Evolutionary conservation across 1,140 invertebrate species (phyloP).

Genomic region (Charaxes varanes): DNA sequence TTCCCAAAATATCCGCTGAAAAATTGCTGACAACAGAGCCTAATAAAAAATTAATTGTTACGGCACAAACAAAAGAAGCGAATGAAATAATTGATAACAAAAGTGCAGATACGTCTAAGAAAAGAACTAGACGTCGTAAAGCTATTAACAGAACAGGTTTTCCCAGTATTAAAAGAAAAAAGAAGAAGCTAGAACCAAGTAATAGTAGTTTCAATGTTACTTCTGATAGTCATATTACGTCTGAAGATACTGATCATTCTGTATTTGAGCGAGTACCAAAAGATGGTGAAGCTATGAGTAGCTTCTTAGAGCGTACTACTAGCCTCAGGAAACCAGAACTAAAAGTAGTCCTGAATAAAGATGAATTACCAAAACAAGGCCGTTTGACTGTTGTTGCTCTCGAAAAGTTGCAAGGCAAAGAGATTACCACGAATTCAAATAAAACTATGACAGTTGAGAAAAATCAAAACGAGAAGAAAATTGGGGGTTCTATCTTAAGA

Average conservation of each 20-base stretch:
- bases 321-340: slow-evolving; percentile 62
- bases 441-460: slow-evolving; percentile 28
- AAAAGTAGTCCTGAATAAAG: slow-evolving; percentile 67
- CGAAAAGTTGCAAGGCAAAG: slow-evolving; percentile 75
- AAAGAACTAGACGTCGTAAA: slow-evolving; percentile 83
- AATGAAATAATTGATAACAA: slow-evolving; percentile 36
- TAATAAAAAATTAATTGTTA: slow-evolving; percentile 39
- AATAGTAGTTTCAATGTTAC: slow-evolving; percentile 28
- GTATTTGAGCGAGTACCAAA: slow-evolving; percentile 79
- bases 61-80: slow-evolving; percentile 27
- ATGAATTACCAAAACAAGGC: slow-evolving; percentile 68
- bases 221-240: slow-evolving; percentile 55
- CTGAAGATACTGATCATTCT: slow-evolving; percentile 59
- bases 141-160: slow-evolving; percentile 90
- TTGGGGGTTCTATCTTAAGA: slow-evolving; percentile 45
- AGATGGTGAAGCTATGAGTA: slow-evolving; percentile 77
- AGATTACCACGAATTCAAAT: slow-evolving; percentile 31
- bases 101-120: slow-evolving; percentile 64
- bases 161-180: slow-evolving; percentile 88
- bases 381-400: slow-evolving; percentile 75
- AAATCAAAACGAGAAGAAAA: slow-evolving; percentile 37
- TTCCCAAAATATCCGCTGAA: slow-evolving; percentile 59
- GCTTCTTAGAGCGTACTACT: slow-evolving; percentile 76
- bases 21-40: slow-evolving; percentile 33
- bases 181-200: slow-evolving; percentile 77